These are phyloP conservation scores for Channa striata DNA, from an alignment of 2,797 vertebrate species.

Conservation along the genomic window DNA sequence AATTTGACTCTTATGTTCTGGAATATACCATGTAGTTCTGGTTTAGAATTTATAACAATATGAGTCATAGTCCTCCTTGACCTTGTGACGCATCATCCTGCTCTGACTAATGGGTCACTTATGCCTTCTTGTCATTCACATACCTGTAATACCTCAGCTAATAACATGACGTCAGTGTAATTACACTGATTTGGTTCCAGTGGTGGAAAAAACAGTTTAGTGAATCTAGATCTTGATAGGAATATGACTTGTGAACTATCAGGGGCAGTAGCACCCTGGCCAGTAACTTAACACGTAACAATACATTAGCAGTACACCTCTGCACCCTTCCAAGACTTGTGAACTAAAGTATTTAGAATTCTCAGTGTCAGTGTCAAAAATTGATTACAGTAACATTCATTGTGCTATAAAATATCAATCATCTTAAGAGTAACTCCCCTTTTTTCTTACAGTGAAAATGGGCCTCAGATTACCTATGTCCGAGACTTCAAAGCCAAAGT, in stretches of 20 bases:
- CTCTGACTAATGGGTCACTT: conserved; percentile 17
- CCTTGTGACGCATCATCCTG: conserved; percentile 1
- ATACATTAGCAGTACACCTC: not conserved
- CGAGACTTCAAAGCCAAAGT: conserved; percentile 99
- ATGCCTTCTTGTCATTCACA: not conserved
- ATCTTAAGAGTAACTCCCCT: not conserved
- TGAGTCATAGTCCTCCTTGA: conserved; percentile 9
- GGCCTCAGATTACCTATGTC: conserved; percentile 98
- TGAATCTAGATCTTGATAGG: not conserved
- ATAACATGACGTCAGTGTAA: conserved; percentile 1
- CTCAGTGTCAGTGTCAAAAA: not conserved
- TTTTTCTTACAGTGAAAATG: conserved; percentile 88
- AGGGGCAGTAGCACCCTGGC: not conserved
- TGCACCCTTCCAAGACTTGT: not conserved
- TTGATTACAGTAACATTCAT: not conserved
- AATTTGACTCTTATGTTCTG: not conserved
- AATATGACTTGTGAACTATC: conserved; percentile 13
- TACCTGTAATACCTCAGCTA: conserved; percentile 8
- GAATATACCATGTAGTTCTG: not conserved
- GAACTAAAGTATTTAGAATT: not conserved
- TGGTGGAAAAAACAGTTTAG: conserved; percentile 52
- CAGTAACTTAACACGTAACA: not conserved
- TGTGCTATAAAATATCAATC: not conserved
- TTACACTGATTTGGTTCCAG: not conserved
- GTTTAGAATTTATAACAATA: not conserved